A percentile compares a stretch with the other conserved stretches of the same genome.
phyloP scores from a whole-genome alignment of 2,888 invertebrate genomes.

The Tetramorium bicarinatum region DNA sequence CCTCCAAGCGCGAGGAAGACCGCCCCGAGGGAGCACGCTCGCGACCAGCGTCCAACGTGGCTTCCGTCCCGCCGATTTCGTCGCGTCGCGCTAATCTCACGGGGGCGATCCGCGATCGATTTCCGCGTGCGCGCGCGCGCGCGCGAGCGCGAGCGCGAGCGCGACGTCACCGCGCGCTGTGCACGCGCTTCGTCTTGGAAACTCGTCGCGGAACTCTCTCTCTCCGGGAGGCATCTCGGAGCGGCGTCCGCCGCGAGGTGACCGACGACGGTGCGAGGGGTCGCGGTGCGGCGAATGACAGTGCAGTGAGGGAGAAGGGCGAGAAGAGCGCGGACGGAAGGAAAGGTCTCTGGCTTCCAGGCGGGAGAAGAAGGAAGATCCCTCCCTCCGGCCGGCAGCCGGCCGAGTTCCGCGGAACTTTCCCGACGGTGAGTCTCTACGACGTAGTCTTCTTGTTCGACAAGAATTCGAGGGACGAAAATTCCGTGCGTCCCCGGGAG shows the following conservation, averaged over 20 bases:
- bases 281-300: too few species aligned
- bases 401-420: background rate
- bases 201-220: too few species aligned
- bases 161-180: too few species aligned
- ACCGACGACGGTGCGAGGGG: too few species aligned
- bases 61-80: background rate
- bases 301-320: too few species aligned
- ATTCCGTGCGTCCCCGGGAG: background rate
- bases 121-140: slow-evolving; percentile 48
- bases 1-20: slow-evolving; percentile 77
- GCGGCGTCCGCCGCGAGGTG: too few species aligned
- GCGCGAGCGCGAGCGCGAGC: background rate
- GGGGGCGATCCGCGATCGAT: slow-evolving; percentile 38
- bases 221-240: too few species aligned
- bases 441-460: too few species aligned
- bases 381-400: background rate
- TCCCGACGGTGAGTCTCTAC: slow-evolving; percentile 40
- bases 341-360: too few species aligned
- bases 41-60: slow-evolving; percentile 32
- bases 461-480: background rate
- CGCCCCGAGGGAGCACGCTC: slow-evolving; percentile 53
- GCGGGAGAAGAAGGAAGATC: slow-evolving; percentile 6
- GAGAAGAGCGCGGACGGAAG: too few species aligned
- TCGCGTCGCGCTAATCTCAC: background rate
- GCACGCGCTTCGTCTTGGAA: too few species aligned